Conservation (phyloP, 2,888 invertebrate species). For the Syrista parreyssii region DNA sequence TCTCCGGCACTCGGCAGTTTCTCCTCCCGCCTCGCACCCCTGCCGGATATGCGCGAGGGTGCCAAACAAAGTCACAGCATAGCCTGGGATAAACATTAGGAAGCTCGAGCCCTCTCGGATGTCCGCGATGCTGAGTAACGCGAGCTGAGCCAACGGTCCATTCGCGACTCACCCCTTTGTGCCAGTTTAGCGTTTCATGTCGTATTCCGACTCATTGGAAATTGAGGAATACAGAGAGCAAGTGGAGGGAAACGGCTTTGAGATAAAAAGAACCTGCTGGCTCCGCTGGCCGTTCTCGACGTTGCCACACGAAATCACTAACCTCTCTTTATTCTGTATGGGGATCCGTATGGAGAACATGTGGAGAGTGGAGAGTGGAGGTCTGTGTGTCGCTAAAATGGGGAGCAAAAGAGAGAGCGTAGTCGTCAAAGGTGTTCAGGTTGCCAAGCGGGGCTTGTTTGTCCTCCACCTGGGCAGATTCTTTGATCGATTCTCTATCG, state of each 20-base stretch:
- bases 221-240: conserved; percentile 59
- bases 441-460: conserved; percentile 37
- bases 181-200: conserved; percentile 64
- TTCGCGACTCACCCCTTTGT: conserved; percentile 51
- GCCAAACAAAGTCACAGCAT: conserved; percentile 33
- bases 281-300: not conserved
- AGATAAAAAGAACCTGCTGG: conserved; percentile 50
- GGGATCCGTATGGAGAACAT: not conserved
- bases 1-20: not conserved
- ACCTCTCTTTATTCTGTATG: not conserved
- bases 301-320: not conserved
- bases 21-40: not conserved
- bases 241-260: conserved; percentile 60
- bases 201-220: conserved; percentile 66
- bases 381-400: conserved; percentile 16
- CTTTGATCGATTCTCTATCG: conserved; percentile 36
- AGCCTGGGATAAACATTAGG: conserved; percentile 37
- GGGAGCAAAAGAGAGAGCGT: conserved; percentile 11
- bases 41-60: conserved; percentile 6
- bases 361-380: conserved; percentile 10
- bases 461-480: conserved; percentile 25
- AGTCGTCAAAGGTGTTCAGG: conserved; percentile 12
- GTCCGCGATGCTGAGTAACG: not conserved
- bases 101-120: conserved; percentile 21
- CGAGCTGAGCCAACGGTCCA: not conserved